These are phyloP conservation scores for Tiaroga cobitis DNA, from an alignment of 2,797 vertebrate species.

Conservation along the genomic window DNA sequence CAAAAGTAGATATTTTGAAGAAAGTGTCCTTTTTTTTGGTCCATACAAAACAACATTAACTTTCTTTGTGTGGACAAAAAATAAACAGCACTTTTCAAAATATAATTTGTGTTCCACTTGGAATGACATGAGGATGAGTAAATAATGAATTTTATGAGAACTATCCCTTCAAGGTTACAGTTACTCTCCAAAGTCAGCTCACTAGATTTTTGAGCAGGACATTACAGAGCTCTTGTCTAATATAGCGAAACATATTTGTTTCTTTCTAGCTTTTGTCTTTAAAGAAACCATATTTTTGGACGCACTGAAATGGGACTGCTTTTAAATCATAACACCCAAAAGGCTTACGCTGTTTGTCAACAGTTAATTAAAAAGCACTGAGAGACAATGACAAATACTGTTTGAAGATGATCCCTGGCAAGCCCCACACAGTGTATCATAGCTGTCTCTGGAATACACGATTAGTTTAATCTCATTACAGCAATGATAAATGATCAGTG, in stretches of 20 bases:
- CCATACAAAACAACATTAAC: neutral
- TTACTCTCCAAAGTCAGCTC: neutral
- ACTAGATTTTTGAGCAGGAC: neutral
- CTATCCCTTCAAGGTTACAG: neutral
- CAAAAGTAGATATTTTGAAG: neutral
- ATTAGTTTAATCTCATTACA: conserved; percentile 79
- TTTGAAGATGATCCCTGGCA: conserved; percentile 78
- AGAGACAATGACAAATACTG: conserved; percentile 80
- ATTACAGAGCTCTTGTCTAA: neutral
- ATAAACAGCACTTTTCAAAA: neutral
- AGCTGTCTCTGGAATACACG: conserved; percentile 76
- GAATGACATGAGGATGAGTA: neutral
- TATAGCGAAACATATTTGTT: neutral
- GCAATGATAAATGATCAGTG: conserved; percentile 76
- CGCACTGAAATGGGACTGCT: conserved; percentile 54
- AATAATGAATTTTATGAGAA: neutral
- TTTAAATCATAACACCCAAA: conserved; percentile 68
- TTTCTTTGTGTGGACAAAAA: neutral
- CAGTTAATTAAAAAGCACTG: conserved; percentile 79
- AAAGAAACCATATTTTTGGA: conserved; percentile 21
- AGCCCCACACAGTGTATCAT: conserved; percentile 75
- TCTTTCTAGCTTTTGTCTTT: conserved; percentile 19
- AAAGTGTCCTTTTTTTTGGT: neutral
- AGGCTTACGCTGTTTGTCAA: conserved; percentile 69
- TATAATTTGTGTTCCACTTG: neutral